A percentile compares a stretch with the other conserved stretches of the same genome.
Evolutionary conservation across 2,113 vertebrate species (phyloP).

Genomic region (Scomber colias): DNA sequence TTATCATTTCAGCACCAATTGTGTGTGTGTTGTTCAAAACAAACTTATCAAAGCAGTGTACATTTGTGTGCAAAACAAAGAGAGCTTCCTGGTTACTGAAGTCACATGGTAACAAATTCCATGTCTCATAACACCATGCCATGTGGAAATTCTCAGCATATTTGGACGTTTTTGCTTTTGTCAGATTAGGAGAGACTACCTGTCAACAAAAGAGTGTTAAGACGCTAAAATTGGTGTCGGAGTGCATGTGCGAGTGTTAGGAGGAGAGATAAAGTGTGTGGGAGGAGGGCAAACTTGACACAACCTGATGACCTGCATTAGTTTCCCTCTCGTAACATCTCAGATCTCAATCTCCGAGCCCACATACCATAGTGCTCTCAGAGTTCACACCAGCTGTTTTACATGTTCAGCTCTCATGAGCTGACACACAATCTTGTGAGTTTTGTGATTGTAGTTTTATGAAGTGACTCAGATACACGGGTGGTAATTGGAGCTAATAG

Average conservation of each 20-base stretch:
- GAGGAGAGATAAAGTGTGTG: not conserved
- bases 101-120: conserved; percentile 3
- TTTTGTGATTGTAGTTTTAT: conserved; percentile 13
- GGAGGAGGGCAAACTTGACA: not conserved
- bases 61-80: not conserved
- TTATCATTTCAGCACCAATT: not conserved
- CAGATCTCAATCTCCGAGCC: conserved; percentile 14
- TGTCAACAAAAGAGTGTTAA: conserved; percentile 1
- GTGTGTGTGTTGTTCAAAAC: not conserved
- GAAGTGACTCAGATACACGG: not conserved
- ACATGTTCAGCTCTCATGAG: not conserved
- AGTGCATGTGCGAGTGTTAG: not conserved
- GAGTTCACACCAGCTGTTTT: conserved; percentile 9
- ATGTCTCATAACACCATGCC: not conserved
- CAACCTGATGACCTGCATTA: conserved; percentile 7
- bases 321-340: conserved; percentile 17
- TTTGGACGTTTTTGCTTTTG: conserved; percentile 10
- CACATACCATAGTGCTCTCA: not conserved
- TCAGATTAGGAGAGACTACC: not conserved
- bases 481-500: not conserved
- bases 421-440: not conserved
- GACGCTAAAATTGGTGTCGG: conserved; percentile 2
- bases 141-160: conserved; percentile 21
- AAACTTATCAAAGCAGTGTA: not conserved
- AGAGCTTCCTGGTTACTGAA: conserved; percentile 2